Base-by-base conservation (phyloP, 2,113 vertebrate species). In the Marcusenius ussheri region DNA sequence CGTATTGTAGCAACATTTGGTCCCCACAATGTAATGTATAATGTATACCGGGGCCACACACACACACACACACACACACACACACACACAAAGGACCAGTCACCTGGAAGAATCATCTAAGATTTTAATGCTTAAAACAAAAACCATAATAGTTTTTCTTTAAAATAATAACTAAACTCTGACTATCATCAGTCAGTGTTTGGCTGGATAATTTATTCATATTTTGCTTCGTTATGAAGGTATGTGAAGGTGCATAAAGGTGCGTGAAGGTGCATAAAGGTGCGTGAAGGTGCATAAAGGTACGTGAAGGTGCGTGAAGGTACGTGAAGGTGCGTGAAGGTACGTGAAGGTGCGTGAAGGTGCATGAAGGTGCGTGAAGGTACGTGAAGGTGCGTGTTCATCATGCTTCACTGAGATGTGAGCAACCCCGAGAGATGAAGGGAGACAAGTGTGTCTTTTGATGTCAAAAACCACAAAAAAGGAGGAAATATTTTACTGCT, bases 401-500 rank as follows among this genome's bases (percentile, higher is more conserved):
- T 17, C 2, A 15, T 42, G 35, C 27, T 35, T 89, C 89, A 85
- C 51, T 85, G 53, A 6, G 50, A 89, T 27, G 74, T 27, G 49
- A 45, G 24, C 50, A 1, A 80, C 88, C 90, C 90, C 86, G 53
- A 84, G 84, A 27, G 90, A 92, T 89, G 89, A 91, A 17, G 85
- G 53, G 66, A 84, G 88, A 89, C 89, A 84, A 87, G 88, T 80
- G 53, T 27, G 90, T 84, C 89, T 91, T 89, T 91, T 91, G 70
- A 90, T 90, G 90, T 89, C 84, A 77, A 27, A 84, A 90, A 89
- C 27, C 90, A 91, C 88, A 89, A 90, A 90, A 27, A 88, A 39
- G 46, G 66, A 87, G 50, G 66, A 51, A 89, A 51, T 19, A 10
- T 88, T 70, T 85, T 87, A 53, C 45, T 62, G 88, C 88, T 90